Base-by-base conservation (phyloP, 2,113 vertebrate genomes). In the Ranitomeya imitator region DNA sequence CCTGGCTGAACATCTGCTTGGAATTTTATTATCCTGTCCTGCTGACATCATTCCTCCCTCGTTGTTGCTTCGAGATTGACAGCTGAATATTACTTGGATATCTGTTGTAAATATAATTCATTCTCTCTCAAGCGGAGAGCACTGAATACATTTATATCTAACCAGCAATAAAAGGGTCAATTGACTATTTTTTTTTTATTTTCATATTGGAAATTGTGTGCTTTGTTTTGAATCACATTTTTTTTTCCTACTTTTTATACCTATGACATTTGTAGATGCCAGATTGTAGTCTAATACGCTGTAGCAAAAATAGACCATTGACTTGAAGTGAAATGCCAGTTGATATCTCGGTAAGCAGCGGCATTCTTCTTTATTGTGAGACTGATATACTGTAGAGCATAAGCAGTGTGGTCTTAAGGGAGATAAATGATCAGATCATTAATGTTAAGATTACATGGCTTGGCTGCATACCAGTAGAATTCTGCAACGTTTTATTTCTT, bases 281-380 rank as follows among this genome's bases (percentile, higher is more conserved):
- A 96, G 96, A 97, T 95, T 96, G 95, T 94, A 94, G 94, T 95
- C 95, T 96, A 94, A 95, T 93, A 93, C 83, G 91, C 93, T 94
- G 93, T 95, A 93, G 94, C 94, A 94, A 94, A 91, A 93, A 93
- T 91, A 96, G 95, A 94, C 94, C 95, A 94, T 94, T 96, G 95
- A 95, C 93, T 94, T 92, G 93, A 92, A 92, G 91, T 83, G 93
- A 96, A 97, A 97, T 96, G 96, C 95, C 96, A 96, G 94, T 94
- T 95, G 95, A 96, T 97, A 96, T 97, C 96, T 96, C 93, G 93
- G 97, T 96, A 97, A 97, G 97, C 95, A 97, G 95, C 95, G 96
- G 96, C 95, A 93, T 93, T 96, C 96, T 96, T 95, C 94, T 96
- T 97, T 96, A 95, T 96, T 96, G 94, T 96, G 93, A 77, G 69